phyloP scores from a whole-genome alignment of 92 coral and sea anemone species.

The Bergia puertoricense region DNA sequence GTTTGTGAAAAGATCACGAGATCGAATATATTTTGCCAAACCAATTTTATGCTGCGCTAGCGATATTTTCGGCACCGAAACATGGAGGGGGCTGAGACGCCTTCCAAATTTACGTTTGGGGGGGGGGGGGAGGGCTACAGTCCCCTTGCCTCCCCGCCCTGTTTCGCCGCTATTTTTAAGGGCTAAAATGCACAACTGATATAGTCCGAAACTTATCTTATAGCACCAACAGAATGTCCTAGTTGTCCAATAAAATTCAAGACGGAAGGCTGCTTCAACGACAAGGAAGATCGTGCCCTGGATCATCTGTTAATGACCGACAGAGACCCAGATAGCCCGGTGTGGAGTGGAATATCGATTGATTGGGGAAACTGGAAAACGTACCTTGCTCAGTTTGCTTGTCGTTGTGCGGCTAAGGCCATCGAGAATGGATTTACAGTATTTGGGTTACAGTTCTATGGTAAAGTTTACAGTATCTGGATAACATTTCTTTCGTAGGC shows the following conservation, averaged over 20 bases:
- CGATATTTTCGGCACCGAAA: too few relatives aligned
- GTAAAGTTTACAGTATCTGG: neutral
- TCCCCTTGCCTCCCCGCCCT: too few relatives aligned
- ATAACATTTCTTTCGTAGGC: too few relatives aligned
- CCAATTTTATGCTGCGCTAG: too few relatives aligned
- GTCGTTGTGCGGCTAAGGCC: constrained; percentile 31
- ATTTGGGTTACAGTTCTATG: constrained; percentile 32
- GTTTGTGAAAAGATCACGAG: too few relatives aligned
- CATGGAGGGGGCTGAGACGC: too few relatives aligned
- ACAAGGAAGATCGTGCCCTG: constrained; percentile 23
- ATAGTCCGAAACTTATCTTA: too few relatives aligned
- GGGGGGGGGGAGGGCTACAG: too few relatives aligned
- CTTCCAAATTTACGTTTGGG: too few relatives aligned
- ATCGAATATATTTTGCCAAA: too few relatives aligned
- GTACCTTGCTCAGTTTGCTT: constrained; percentile 32
- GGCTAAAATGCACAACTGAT: too few relatives aligned
- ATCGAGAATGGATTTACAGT: constrained; percentile 10
- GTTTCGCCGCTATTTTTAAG: neutral
- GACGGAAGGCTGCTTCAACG: constrained; percentile 35
- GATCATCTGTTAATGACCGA: constrained; percentile 17
- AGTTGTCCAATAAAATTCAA: constrained; percentile 16
- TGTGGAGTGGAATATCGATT: constrained; percentile 18
- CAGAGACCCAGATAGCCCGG: neutral
- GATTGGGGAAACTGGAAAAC: constrained; percentile 29
- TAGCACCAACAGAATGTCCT: constrained; percentile 31